A percentile compares a stretch with the other conserved stretches of the same genome.
These are phyloP conservation scores for Pogonomyrmex californicus DNA, from an alignment of 1,140 invertebrate species.

Conservation along the genomic window DNA sequence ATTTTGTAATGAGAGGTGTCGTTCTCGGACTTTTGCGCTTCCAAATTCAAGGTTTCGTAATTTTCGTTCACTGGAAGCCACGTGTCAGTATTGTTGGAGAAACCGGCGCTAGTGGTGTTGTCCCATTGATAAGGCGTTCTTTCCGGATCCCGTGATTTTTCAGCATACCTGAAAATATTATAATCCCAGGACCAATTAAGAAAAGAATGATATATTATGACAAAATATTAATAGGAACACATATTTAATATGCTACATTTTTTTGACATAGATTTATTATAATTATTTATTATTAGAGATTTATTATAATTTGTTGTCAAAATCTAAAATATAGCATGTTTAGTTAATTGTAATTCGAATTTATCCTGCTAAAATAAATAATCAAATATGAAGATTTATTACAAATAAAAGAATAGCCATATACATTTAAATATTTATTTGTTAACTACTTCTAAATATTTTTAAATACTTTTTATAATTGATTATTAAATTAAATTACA, in stretches of 20 bases:
- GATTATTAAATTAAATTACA: background rate
- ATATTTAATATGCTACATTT: background rate
- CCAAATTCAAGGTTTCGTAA: slow-evolving; percentile 88
- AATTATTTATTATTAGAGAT: too few relatives aligned
- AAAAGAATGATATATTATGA: background rate
- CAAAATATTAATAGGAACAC: background rate
- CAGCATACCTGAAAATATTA: slow-evolving; percentile 78
- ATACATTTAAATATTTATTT: too few relatives aligned
- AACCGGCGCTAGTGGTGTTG: slow-evolving; percentile 86
- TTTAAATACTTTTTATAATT: background rate
- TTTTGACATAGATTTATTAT: background rate
- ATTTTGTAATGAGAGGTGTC: slow-evolving; percentile 86
- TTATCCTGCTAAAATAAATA: background rate
- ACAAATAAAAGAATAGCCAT: background rate
- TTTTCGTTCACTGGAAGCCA: slow-evolving; percentile 89
- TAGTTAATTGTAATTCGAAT: background rate
- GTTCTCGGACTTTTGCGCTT: slow-evolving; percentile 78
- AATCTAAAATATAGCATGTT: background rate
- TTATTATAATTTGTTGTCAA: background rate
- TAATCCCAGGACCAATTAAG: background rate
- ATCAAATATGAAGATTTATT: background rate
- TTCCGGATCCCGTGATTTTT: slow-evolving; percentile 87
- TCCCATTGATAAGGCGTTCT: slow-evolving; percentile 90
- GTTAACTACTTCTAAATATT: too few relatives aligned
- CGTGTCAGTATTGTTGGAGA: slow-evolving; percentile 84